Conservation (phyloP, 2,888 invertebrate genomes). For the Periphyllus acericola region DNA sequence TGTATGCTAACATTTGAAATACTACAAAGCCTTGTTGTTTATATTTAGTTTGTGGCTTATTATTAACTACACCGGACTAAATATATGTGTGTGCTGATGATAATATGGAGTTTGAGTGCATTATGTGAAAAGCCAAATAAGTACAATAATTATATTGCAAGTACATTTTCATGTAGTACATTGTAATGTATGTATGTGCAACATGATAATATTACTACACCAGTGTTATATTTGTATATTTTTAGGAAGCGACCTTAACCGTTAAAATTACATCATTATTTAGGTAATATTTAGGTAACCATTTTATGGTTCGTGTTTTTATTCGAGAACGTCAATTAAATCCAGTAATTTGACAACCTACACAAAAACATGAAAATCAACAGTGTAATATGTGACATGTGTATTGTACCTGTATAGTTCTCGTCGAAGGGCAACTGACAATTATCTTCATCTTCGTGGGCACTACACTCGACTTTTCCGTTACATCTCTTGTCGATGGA, state of each 20-base stretch:
- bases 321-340: background rate
- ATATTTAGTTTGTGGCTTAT: background rate
- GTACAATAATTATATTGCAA: slow-evolving; percentile 15
- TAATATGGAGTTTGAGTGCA: slow-evolving; percentile 32
- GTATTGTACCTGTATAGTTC: slow-evolving; percentile 1
- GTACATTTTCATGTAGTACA: slow-evolving; percentile 43
- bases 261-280: slow-evolving; percentile 11
- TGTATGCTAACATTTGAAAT: background rate
- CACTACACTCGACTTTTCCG: slow-evolving; percentile 64
- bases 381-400: background rate
- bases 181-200: background rate
- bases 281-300: too few species aligned
- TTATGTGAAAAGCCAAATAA: slow-evolving; percentile 46
- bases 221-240: slow-evolving; percentile 16
- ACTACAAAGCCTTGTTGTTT: background rate
- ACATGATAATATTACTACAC: background rate
- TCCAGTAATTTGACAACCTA: background rate
- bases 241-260: slow-evolving; percentile 44
- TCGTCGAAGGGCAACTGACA: background rate
- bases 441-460: slow-evolving; percentile 65
- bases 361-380: background rate
- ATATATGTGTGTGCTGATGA: slow-evolving; percentile 11
- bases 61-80: slow-evolving; percentile 40
- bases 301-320: background rate
- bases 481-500: slow-evolving; percentile 71